Percentiles rank a stretch among this genome's conserved stretches.
These are phyloP conservation scores for Chelonoidis abingdonii DNA, from an alignment of 2,113 vertebrate genomes.

Conservation along the genomic window DNA sequence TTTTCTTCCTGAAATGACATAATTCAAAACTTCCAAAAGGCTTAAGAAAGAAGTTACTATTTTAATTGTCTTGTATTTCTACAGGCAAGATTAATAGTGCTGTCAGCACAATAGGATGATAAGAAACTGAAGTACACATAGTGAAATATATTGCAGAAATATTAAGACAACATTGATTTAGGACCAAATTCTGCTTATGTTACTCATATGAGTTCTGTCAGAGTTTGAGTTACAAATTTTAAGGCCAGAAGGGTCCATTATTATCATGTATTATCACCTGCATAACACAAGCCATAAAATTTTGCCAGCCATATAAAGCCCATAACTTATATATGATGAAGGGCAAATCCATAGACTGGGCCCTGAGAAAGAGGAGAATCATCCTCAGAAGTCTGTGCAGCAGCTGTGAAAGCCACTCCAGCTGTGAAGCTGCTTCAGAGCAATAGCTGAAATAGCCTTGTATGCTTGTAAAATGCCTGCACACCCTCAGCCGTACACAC, in stretches of 20 bases:
- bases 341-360: neutral
- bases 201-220: neutral
- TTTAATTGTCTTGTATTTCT: constrained; percentile 65
- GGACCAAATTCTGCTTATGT: constrained; percentile 3
- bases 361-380: neutral
- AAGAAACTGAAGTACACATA: neutral
- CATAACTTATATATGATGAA: neutral
- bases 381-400: neutral
- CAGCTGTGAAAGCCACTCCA: accelerated
- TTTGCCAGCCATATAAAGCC: neutral
- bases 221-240: neutral
- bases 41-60: constrained; percentile 53
- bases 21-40: constrained; percentile 30
- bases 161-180: neutral
- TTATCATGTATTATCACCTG: neutral
- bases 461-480: neutral
- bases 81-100: constrained; percentile 43
- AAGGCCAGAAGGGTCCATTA: neutral
- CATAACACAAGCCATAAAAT: neutral
- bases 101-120: constrained; percentile 13
- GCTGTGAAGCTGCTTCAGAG: neutral
- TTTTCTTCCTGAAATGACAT: constrained; percentile 36
- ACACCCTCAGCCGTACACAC: no score
- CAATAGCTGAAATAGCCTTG: accelerated
- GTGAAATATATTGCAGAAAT: neutral